These are phyloP conservation scores for Gibbula magus DNA, from an alignment of 2,888 invertebrate species.

Conservation along the genomic window DNA sequence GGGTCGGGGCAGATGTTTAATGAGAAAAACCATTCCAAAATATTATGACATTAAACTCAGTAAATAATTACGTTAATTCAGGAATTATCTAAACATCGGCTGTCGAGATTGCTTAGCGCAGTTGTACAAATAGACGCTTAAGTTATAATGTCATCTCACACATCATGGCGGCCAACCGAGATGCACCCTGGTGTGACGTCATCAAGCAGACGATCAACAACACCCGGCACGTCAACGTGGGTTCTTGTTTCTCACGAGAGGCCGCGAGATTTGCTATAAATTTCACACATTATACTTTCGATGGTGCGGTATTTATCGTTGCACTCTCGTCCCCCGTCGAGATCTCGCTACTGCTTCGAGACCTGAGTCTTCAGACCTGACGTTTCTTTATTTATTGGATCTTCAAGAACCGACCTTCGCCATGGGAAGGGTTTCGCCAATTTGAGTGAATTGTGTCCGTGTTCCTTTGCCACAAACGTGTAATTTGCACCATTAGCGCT, in stretches of 20 bases:
- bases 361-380: not conserved
- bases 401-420: not conserved
- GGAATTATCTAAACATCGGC: conserved; percentile 9
- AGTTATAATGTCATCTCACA: no score
- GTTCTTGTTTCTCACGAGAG: conserved; percentile 19
- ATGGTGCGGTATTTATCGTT: not conserved
- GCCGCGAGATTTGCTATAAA: conserved; percentile 10
- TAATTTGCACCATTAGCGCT: conserved; percentile 19
- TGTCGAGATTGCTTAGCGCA: not conserved
- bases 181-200: conserved; percentile 11
- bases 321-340: not conserved
- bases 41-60: conserved; percentile 4
- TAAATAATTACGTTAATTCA: conserved; percentile 1
- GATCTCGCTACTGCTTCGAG: not conserved
- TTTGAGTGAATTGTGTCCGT: conserved; percentile 18
- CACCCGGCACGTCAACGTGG: not conserved
- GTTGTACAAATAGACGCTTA: not conserved
- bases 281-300: not conserved
- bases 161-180: not conserved
- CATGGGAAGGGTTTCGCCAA: not conserved
- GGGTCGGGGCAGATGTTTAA: not conserved
- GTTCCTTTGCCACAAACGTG: conserved; percentile 7
- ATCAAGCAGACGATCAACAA: not conserved
- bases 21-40: not conserved
- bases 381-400: not conserved